These are phyloP conservation scores for Babylonia areolata DNA, from an alignment of 1,140 invertebrate species.

Conservation along the genomic window DNA sequence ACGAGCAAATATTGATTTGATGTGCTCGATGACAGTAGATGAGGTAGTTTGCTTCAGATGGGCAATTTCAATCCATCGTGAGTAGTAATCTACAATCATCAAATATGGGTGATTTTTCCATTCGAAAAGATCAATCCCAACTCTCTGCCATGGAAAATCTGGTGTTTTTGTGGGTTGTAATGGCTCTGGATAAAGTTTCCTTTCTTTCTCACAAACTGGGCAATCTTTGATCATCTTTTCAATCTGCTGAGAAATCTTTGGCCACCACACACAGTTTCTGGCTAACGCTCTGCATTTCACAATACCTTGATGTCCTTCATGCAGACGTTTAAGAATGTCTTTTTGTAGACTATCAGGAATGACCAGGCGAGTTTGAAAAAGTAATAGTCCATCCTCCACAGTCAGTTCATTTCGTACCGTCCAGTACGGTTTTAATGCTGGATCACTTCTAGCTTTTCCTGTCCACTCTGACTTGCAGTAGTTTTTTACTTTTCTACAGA, in stretches of 20 bases:
- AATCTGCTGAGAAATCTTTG: background rate
- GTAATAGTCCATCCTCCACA: background rate
- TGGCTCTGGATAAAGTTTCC: background rate
- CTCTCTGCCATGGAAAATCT: background rate
- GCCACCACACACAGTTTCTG: background rate
- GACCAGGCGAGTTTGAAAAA: background rate
- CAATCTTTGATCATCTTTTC: background rate
- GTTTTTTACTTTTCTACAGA: background rate
- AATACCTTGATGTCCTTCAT: background rate
- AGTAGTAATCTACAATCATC: background rate
- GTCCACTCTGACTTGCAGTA: background rate
- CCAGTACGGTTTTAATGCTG: slow-evolving; percentile 6
- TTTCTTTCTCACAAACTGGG: background rate
- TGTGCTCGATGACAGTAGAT: background rate
- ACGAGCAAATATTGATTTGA: background rate
- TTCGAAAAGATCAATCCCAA: background rate
- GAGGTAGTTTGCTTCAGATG: background rate
- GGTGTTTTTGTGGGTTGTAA: background rate
- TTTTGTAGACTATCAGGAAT: background rate
- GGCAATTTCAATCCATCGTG: background rate
- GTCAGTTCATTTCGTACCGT: background rate
- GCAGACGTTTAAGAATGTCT: background rate
- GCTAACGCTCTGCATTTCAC: background rate
- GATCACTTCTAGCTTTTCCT: background rate
- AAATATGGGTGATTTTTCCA: background rate